These are phyloP conservation scores for Andrena marginata DNA, from an alignment of 2,888 invertebrate genomes.

Conservation along the genomic window DNA sequence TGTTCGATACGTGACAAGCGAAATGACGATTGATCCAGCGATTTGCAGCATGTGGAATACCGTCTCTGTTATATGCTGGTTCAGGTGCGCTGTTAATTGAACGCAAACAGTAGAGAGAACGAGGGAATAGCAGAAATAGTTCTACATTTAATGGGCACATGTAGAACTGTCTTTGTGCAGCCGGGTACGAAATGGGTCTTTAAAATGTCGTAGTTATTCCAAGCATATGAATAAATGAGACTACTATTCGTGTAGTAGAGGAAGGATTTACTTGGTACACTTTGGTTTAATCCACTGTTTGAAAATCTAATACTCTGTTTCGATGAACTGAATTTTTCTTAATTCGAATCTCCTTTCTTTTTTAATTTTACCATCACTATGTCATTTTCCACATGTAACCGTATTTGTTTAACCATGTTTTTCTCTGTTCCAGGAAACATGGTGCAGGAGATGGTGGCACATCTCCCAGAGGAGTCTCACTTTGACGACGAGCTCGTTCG, in stretches of 20 bases:
- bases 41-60: background rate
- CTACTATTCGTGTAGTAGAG: too few species aligned
- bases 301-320: too few species aligned
- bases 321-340: too few species aligned
- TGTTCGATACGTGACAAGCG: background rate
- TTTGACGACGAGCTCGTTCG: conserved; percentile 74
- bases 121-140: background rate
- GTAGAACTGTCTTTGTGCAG: background rate
- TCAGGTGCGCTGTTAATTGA: conserved; percentile 7
- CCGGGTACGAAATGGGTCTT: background rate
- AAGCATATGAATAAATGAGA: too few species aligned
- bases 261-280: too few species aligned
- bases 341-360: too few species aligned
- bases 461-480: conserved; percentile 80
- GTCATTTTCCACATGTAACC: too few species aligned
- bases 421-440: conserved; percentile 87
- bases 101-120: conserved; percentile 26
- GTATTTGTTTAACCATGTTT: background rate
- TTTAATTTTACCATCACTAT: too few species aligned
- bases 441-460: conserved; percentile 88
- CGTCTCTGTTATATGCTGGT: conserved; percentile 5
- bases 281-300: too few species aligned
- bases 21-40: background rate
- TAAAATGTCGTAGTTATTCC: too few species aligned
- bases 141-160: background rate